A percentile compares a stretch with the other conserved stretches of the same genome.
Evolutionary conservation across 2,113 vertebrate genomes (phyloP).

Genomic region (Hippocampus guttulatus): DNA sequence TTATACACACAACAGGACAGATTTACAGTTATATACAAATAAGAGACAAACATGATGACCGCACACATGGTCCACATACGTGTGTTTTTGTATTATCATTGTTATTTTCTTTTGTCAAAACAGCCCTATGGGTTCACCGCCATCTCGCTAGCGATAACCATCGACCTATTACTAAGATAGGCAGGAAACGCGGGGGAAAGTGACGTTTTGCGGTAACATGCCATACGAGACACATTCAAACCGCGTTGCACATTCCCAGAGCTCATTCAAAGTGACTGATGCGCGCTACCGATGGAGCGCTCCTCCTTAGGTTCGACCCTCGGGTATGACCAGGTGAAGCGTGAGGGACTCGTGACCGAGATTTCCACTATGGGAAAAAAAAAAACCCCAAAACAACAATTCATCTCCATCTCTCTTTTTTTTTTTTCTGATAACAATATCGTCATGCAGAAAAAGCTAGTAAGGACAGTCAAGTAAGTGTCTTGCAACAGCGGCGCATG

Average conservation of each 20-base stretch:
- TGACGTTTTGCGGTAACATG: conserved; percentile 44
- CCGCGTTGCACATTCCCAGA: conserved; percentile 33
- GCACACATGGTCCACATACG: conserved; percentile 56
- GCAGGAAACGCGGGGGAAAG: conserved; percentile 49
- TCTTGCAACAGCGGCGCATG: conserved; percentile 75
- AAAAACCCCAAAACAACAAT: conserved; percentile 17
- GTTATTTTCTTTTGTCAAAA: conserved; percentile 44
- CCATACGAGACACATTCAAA: conserved; percentile 25
- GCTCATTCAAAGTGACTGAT: conserved; percentile 19
- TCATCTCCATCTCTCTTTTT: conserved; percentile 30
- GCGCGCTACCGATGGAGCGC: conserved; percentile 9
- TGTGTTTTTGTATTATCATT: conserved; percentile 46
- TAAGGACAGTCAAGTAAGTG: conserved; percentile 66
- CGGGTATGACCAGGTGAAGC: conserved; percentile 37
- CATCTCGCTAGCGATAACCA: conserved; percentile 33
- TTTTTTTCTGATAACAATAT: conserved; percentile 48
- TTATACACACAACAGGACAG: conserved; percentile 65
- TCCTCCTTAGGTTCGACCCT: conserved; percentile 2
- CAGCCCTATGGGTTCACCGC: conserved; percentile 57
- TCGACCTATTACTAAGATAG: conserved; percentile 51
- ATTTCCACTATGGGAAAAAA: conserved; percentile 22
- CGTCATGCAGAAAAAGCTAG: conserved; percentile 76
- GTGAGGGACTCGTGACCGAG: conserved; percentile 35
- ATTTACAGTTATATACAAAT: conserved; percentile 68
- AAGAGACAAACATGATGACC: conserved; percentile 60